Evolutionary conservation across 2,888 invertebrate genomes (phyloP), one percentile per base, ranked within the genome.

Genomic region (Acleris laterana): DNA sequence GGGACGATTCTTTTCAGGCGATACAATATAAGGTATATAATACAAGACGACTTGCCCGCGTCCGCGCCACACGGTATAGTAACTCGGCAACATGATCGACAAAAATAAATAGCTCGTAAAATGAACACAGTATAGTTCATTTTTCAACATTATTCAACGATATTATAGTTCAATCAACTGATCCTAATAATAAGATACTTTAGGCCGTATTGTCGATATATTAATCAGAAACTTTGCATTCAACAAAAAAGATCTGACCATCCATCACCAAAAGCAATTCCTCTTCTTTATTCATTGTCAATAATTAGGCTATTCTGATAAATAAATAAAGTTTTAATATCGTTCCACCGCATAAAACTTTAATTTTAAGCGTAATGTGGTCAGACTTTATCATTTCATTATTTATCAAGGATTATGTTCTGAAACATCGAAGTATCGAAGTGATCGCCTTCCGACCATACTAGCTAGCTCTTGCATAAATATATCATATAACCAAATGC

Each of bases 401-500:
- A 38, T 46, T 46, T 46, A 46, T 17, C 17, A 17, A n/a, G 46
- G 6, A 46, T 46, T 44, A 16, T 5, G 17, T 46, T 6, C 16
- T 46, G 16, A 7, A n/a, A 6, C 6, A 16, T 38, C 19, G 28
- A 51, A 17, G 25, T 19, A 42, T 55, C 28, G 44, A 44, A 44
- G 49, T 22, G 44, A 50, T 60, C 60, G 49, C 49, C 53, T 13
- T 56, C 22, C 19, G 50, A 22, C 59, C 22, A 48, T 25, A 55
- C 19, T 42, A 44, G 25, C 44, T 38, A 55, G n/a, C 22, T 60
- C 65, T 65, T 56, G 65, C 60, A 60, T 50, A 64, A 56, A 48
- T 42, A 60, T 61, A 65, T 65, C 60, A 65, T 65, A 20, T 60
- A 56, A 16, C 64, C 49, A 9, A 19, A 65, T 5, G 60, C 44